These are phyloP conservation scores for Parazoanthus darwini DNA, from an alignment of 92 coral and sea anemone genomes.

Conservation along the genomic window DNA sequence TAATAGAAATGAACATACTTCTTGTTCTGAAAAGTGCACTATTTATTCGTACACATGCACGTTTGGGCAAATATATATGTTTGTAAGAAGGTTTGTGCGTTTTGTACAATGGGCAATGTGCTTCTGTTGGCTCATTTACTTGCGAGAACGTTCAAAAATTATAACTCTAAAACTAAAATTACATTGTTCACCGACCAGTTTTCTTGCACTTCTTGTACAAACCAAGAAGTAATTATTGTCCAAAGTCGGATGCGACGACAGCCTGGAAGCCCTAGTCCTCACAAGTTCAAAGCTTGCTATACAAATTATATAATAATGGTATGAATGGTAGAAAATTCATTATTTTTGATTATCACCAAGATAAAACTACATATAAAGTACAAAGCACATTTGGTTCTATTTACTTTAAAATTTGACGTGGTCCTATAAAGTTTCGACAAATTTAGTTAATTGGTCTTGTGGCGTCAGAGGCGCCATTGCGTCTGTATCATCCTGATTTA, in stretches of 20 bases:
- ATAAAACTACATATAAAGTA: constrained; percentile 98
- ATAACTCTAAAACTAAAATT: constrained; percentile 94
- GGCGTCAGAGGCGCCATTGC: constrained; percentile 95
- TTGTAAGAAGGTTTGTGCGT: constrained; percentile 88
- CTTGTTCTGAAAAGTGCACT: constrained; percentile 90
- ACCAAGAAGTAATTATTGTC: constrained; percentile 32
- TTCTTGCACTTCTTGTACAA: constrained; percentile 19
- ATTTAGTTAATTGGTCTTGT: constrained; percentile 98
- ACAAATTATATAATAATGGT: constrained; percentile 93
- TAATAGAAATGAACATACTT: not conserved
- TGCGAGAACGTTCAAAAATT: constrained; percentile 89
- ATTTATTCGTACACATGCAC: constrained; percentile 87
- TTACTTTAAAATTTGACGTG: constrained; percentile 72
- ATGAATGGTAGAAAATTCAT: constrained; percentile 96
- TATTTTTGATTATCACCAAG: constrained; percentile 85
- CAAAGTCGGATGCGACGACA: constrained; percentile 18
- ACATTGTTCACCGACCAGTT: constrained; percentile 57
- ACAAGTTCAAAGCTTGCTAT: constrained; percentile 66
- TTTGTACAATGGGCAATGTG: constrained; percentile 81
- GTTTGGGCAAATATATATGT: constrained; percentile 83
- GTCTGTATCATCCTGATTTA: constrained; percentile 91
- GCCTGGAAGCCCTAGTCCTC: constrained; percentile 11
- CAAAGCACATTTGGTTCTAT: constrained; percentile 82
- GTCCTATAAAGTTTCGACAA: constrained; percentile 99
- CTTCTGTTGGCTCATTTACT: constrained; percentile 51